A percentile compares a stretch with the other conserved stretches of the same genome.
Conservation (phyloP, 2,113 vertebrate species). For the Callochromis pleurospilus region DNA sequence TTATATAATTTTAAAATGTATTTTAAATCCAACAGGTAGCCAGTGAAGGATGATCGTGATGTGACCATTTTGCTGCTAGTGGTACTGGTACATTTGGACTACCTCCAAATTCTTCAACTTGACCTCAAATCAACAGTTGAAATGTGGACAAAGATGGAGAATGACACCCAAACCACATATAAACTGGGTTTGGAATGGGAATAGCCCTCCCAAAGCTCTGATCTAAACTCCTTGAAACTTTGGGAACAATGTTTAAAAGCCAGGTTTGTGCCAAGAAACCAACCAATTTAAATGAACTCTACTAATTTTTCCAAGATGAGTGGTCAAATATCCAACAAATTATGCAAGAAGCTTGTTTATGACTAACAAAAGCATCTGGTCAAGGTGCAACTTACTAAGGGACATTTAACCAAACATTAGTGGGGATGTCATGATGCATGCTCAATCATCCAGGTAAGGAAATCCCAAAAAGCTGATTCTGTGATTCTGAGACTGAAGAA, state of each 20-base stretch:
- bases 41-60: fast-evolving
- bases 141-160: neutral
- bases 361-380: neutral
- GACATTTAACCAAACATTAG: neutral
- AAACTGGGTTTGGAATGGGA: neutral
- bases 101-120: neutral
- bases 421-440: neutral
- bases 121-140: neutral
- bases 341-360: neutral
- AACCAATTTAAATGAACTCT: neutral
- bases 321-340: neutral
- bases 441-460: neutral
- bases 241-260: neutral
- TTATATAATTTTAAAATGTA: neutral
- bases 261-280: neutral
- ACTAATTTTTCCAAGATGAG: neutral
- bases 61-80: neutral
- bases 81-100: neutral
- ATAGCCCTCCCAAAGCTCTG: fast-evolving
- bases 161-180: neutral
- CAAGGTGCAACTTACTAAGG: neutral
- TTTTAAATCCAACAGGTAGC: neutral
- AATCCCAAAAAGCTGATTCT: neutral
- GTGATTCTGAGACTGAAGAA: neutral
- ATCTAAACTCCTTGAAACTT: neutral